A percentile compares a stretch with the other conserved stretches of the same genome.
Conservation (phyloP, 2,888 invertebrate genomes). For the Beris chalybata region DNA sequence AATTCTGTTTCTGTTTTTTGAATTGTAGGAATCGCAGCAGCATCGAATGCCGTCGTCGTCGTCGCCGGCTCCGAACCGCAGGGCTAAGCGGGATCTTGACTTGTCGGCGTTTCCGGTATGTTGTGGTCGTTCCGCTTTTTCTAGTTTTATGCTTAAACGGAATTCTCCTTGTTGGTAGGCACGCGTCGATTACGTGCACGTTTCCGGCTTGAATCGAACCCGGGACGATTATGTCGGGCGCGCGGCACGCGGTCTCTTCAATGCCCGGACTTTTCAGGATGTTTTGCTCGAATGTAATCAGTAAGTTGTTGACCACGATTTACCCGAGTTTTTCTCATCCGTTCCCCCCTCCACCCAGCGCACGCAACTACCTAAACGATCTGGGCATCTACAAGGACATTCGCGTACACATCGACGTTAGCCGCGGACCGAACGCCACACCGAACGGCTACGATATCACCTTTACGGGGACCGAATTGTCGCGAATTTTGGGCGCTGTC, state of each 20-base stretch:
- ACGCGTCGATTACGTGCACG: slow-evolving; percentile 80
- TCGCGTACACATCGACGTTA: slow-evolving; percentile 84
- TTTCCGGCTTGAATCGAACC: slow-evolving; percentile 83
- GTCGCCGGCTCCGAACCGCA: background rate
- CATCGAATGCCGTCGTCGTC: no score
- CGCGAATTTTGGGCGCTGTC: slow-evolving; percentile 79
- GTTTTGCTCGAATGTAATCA: slow-evolving; percentile 70
- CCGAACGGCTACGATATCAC: slow-evolving; percentile 80
- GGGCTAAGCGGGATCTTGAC: slow-evolving; percentile 3
- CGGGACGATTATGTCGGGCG: slow-evolving; percentile 84
- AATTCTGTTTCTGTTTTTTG: no score
- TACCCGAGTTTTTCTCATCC: background rate
- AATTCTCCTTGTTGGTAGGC: slow-evolving; percentile 59
- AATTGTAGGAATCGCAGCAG: no score
- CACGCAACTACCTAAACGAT: slow-evolving; percentile 73
- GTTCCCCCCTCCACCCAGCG: slow-evolving; percentile 55
- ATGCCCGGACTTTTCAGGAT: slow-evolving; percentile 83
- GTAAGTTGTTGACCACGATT: slow-evolving; percentile 51
- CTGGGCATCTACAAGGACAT: slow-evolving; percentile 89
- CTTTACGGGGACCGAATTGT: slow-evolving; percentile 82
- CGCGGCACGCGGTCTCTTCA: slow-evolving; percentile 80
- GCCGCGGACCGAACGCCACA: slow-evolving; percentile 74
- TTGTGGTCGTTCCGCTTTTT: no score
- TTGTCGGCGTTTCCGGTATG: slow-evolving; percentile 16
- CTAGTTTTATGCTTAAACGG: no score